Conservation (phyloP, 2,888 invertebrate species). For the Sepiola atlantica region DNA sequence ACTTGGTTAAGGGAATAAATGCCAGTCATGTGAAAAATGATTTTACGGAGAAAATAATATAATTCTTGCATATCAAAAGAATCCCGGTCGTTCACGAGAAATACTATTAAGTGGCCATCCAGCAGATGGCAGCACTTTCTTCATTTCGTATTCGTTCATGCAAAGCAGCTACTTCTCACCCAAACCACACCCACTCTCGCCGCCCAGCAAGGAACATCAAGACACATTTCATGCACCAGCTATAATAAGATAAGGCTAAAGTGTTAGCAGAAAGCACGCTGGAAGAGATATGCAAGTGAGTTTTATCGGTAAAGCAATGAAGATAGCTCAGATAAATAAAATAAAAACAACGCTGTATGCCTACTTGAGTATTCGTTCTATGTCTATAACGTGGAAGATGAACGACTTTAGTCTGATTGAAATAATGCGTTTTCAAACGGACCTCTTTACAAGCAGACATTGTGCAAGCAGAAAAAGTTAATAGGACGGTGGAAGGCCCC, state of each 20-base stretch:
- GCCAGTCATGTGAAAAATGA: neutral
- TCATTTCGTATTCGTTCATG: neutral
- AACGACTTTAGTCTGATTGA: neutral
- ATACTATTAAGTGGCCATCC: neutral
- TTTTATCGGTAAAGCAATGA: neutral
- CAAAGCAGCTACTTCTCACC: no score
- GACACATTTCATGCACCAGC: neutral
- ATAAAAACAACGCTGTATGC: neutral
- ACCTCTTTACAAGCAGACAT: neutral
- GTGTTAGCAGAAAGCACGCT: neutral
- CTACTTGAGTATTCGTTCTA: neutral
- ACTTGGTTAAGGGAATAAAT: neutral
- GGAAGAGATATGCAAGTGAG: neutral
- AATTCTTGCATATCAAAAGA: conserved; percentile 22
- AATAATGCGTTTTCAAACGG: neutral
- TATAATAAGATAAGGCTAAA: neutral
- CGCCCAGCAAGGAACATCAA: neutral
- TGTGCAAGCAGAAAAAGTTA: neutral
- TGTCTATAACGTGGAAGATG: neutral
- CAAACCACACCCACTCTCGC: neutral
- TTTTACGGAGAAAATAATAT: neutral
- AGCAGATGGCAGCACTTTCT: neutral
- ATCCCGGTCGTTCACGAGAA: neutral
- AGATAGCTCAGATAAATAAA: neutral
- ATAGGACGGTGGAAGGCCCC: neutral